Percentiles rank a stretch among this genome's conserved stretches.
phyloP scores from a whole-genome alignment of 92 coral and sea anemone genomes.

The Zoanthus solanderi region DNA sequence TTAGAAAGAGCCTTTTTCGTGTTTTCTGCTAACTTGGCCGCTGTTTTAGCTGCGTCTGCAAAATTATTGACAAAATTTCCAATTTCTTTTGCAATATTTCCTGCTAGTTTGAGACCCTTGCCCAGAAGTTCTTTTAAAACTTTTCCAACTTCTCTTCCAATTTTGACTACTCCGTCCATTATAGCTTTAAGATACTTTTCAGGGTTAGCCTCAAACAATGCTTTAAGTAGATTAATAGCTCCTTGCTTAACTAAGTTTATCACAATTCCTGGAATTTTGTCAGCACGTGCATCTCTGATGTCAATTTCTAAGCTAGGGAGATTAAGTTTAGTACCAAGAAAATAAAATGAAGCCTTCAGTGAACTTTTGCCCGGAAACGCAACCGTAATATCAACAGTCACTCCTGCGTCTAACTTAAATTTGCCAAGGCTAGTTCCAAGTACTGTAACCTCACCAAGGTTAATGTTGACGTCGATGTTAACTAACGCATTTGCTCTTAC shows the following conservation, averaged over 20 bases:
- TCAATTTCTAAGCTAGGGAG: slow-evolving; percentile 54
- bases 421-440: slow-evolving; percentile 57
- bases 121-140: slow-evolving; percentile 54
- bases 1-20: slow-evolving; percentile 19
- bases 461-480: slow-evolving; percentile 31
- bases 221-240: slow-evolving; percentile 51
- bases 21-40: slow-evolving; percentile 50
- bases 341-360: slow-evolving; percentile 48
- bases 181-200: slow-evolving; percentile 53
- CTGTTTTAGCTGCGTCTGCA: slow-evolving; percentile 40
- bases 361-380: slow-evolving; percentile 66
- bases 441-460: slow-evolving; percentile 58
- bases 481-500: slow-evolving; percentile 57
- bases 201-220: slow-evolving; percentile 46
- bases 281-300: slow-evolving; percentile 61
- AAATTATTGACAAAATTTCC: slow-evolving; percentile 56
- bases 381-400: slow-evolving; percentile 56
- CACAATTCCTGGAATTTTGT: slow-evolving; percentile 57
- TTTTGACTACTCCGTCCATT: slow-evolving; percentile 55
- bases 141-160: slow-evolving; percentile 53
- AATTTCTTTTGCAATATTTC: slow-evolving; percentile 50
- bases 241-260: slow-evolving; percentile 32
- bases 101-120: slow-evolving; percentile 50
- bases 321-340: slow-evolving; percentile 43
- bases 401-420: slow-evolving; percentile 58